Conservation (phyloP, 2,888 invertebrate species). For the Lordiphosa fenestrarum region DNA sequence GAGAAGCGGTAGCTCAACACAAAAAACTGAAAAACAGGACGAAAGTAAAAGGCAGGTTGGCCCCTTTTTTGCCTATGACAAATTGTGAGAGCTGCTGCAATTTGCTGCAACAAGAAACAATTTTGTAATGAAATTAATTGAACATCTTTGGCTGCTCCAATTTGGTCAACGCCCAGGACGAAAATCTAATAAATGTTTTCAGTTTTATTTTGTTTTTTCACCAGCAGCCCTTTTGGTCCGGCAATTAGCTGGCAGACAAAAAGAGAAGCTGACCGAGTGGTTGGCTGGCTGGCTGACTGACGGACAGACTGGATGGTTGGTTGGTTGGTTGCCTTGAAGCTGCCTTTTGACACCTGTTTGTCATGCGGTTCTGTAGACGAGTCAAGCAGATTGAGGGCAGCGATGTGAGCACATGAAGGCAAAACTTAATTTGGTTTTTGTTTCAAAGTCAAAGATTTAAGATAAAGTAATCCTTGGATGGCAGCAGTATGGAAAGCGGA, state of each 20-base stretch:
- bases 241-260: constrained; percentile 1
- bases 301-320: too few relatives aligned
- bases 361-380: constrained; percentile 33
- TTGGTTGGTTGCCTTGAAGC: constrained; percentile 18
- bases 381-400: too few relatives aligned
- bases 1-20: constrained; percentile 5
- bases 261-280: constrained; percentile 1
- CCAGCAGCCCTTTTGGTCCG: not conserved
- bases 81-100: constrained; percentile 53
- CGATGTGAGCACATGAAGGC: constrained; percentile 8
- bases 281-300: not conserved
- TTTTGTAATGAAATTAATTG: constrained; percentile 72
- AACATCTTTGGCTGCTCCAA: constrained; percentile 37
- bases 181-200: constrained; percentile 64
- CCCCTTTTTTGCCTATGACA: constrained; percentile 53
- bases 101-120: constrained; percentile 37
- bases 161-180: constrained; percentile 49
- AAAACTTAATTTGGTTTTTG: too few relatives aligned
- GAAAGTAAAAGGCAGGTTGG: constrained; percentile 18
- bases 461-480: too few relatives aligned
- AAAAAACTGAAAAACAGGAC: constrained; percentile 12
- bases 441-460: too few relatives aligned
- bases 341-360: constrained; percentile 75
- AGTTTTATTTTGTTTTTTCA: constrained; percentile 1
- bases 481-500: too few relatives aligned